Evolutionary conservation across 2,113 vertebrate species (phyloP).

Genomic region (Colius striatus): DNA sequence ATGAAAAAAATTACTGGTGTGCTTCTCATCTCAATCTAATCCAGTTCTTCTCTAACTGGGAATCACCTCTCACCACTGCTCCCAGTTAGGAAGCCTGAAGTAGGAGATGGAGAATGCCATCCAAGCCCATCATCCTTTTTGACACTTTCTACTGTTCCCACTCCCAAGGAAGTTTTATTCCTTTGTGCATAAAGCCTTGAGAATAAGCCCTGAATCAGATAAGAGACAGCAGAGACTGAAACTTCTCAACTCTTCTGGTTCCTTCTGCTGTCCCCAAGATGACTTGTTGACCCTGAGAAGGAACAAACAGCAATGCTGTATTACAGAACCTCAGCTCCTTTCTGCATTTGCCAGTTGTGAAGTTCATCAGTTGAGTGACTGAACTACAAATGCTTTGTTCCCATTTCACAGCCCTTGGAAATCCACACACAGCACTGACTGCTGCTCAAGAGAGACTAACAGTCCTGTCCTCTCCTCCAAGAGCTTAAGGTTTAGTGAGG

Average conservation of each 20-base stretch:
- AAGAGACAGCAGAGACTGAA: background rate
- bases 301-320: background rate
- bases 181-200: background rate
- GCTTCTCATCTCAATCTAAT: background rate
- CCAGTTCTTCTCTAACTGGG: background rate
- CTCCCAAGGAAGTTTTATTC: background rate
- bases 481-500: background rate
- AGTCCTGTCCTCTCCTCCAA: background rate
- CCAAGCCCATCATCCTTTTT: background rate
- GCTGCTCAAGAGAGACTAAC: background rate
- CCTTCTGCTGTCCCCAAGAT: background rate
- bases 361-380: background rate
- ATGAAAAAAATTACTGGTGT: background rate
- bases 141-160: background rate
- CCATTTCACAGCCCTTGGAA: background rate
- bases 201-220: background rate
- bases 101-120: background rate
- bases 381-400: background rate
- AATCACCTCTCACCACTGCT: background rate
- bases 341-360: background rate
- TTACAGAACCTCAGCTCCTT: background rate
- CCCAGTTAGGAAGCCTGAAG: background rate
- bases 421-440: background rate
- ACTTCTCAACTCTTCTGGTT: background rate
- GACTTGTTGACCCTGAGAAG: background rate